Base-by-base conservation (phyloP, 2,113 vertebrate species). In the Nanorana parkeri region DNA sequence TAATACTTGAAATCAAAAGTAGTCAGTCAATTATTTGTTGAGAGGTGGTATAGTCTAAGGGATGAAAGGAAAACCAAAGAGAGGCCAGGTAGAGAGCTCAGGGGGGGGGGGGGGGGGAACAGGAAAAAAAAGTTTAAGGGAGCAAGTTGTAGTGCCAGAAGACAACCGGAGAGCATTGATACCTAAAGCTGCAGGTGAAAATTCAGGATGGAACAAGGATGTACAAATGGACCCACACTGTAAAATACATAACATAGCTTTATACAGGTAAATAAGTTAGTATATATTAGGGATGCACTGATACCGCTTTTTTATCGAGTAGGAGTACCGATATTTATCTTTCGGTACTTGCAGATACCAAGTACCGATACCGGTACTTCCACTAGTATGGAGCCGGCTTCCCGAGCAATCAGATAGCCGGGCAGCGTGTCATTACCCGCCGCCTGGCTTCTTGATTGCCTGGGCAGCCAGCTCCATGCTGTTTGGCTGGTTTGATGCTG, bases 21-120 rank as follows among this genome's bases (percentile, higher is more conserved):
- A n/a, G 32, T 36, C 11, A 73, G 52, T 55, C 23, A 56, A 26
- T 56, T 73, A 52, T 55, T 73, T 73, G 23, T 73, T 26, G 20
- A 73, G 69, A 73, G 23, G 24, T n/a, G 24, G 69, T 55, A 26
- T 56, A 73, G 28, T 10, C 52, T 73, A 55, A 19, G 28, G 28
- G 69, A 73, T 73, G 55, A 73, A 73, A 73, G 52, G 52, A 28
- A 73, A 29, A 11, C 69, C 69, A 55, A 73, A 73, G 52, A 56
- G 52, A 52, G 69, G 69, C 56, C 69, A 73, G 69, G 69, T 56
- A 29, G 10, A 56, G 47, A 71, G 68, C 68, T 4, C 68, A 28
- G n/a, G n/a, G n/a, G n/a, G n/a, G n/a, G n/a, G n/a, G n/a, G n/a
- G n/a, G n/a, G n/a, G n/a, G n/a, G n/a, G n/a, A 73, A 73, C 56